A percentile compares a stretch with the other conserved stretches of the same genome.
These are phyloP conservation scores for Salvelinus fontinalis DNA, from an alignment of 2,113 vertebrate species.

Conservation along the genomic window DNA sequence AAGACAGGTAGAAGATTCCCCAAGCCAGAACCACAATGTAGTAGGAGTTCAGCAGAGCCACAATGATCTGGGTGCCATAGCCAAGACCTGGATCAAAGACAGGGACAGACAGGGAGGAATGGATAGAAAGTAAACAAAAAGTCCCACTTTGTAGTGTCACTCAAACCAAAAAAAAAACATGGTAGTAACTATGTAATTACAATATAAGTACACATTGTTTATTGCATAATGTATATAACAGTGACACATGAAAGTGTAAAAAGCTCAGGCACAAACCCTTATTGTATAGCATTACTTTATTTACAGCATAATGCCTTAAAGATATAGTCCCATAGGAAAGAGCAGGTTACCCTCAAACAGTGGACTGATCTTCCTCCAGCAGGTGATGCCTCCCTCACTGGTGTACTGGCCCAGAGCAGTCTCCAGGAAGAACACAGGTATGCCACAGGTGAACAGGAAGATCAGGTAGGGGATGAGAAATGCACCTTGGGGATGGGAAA, in stretches of 20 bases:
- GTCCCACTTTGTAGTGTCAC: no score
- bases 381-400: slow-evolving; percentile 86
- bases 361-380: slow-evolving; percentile 91
- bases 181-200: no score
- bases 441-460: slow-evolving; percentile 92
- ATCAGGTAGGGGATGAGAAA: slow-evolving; percentile 96
- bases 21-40: slow-evolving; percentile 93
- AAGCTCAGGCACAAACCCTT: no score
- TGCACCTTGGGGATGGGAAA: slow-evolving; percentile 75
- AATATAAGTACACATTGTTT: no score
- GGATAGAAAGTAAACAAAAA: no score
- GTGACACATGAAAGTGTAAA: no score
- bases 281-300: neutral
- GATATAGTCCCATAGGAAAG: neutral
- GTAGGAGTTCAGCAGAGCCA: slow-evolving; percentile 84
- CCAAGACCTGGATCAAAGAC: slow-evolving; percentile 75
- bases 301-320: neutral
- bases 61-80: slow-evolving; percentile 87
- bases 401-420: slow-evolving; percentile 90
- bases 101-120: neutral
- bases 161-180: no score
- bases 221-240: no score
- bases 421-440: slow-evolving; percentile 90
- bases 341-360: slow-evolving; percentile 87
- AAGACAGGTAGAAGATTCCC: slow-evolving; percentile 91